A percentile compares a stretch with the other conserved stretches of the same genome.
These are phyloP conservation scores for Tetramorium bicarinatum DNA, from an alignment of 2,888 invertebrate genomes.

Conservation along the genomic window DNA sequence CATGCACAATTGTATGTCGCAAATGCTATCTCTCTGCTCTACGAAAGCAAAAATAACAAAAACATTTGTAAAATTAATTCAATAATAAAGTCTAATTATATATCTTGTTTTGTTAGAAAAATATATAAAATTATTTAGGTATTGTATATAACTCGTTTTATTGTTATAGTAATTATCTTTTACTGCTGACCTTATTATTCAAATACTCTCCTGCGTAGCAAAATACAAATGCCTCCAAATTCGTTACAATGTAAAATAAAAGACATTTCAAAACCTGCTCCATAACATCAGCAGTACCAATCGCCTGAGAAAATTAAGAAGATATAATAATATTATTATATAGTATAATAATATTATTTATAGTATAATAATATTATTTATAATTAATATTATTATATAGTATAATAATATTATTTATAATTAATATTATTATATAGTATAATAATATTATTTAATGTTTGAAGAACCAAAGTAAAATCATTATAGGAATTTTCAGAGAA, in stretches of 20 bases:
- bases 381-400: neutral
- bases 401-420: neutral
- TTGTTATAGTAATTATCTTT: neutral
- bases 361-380: neutral
- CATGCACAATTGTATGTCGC: conserved; percentile 52
- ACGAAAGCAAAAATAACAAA: neutral
- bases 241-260: conserved; percentile 34
- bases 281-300: conserved; percentile 10
- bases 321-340: neutral
- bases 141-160: neutral
- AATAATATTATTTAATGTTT: neutral
- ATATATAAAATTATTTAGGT: neutral
- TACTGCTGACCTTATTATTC: conserved; percentile 34
- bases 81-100: neutral
- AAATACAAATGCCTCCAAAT: conserved; percentile 52
- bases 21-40: conserved; percentile 51
- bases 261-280: conserved; percentile 16
- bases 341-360: neutral
- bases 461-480: neutral
- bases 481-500: neutral
- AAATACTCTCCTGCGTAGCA: conserved; percentile 58
- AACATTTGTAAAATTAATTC: neutral
- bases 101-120: neutral
- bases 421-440: too few relatives aligned
- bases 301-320: conserved; percentile 2